Conservation (phyloP, 2,113 vertebrate genomes). For the Microtus richardsoni region DNA sequence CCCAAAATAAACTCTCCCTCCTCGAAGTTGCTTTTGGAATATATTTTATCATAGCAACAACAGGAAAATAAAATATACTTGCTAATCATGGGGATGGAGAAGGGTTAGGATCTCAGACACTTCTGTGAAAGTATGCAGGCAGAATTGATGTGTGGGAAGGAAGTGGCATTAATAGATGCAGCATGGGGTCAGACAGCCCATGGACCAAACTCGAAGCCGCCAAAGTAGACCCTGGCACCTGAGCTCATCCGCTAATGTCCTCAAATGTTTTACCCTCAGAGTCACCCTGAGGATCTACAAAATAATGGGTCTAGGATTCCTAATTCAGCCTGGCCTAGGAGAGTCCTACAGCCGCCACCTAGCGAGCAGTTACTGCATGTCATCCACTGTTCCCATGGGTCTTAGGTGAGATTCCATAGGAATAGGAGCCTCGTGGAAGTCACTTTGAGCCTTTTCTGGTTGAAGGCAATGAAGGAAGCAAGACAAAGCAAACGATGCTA, state of each 20-base stretch:
- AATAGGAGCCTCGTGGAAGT: not conserved
- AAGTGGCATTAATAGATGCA: not conserved
- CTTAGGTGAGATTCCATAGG: not conserved
- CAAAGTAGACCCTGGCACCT: not conserved
- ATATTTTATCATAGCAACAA: not conserved
- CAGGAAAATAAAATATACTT: not conserved
- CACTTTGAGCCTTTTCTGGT: not conserved
- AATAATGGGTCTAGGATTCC: not conserved
- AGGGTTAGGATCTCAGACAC: not conserved
- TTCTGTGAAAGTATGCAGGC: not conserved
- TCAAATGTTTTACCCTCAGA: accelerated
- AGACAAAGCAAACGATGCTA: not conserved
- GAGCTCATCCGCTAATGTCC: not conserved
- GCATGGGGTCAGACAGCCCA: not conserved
- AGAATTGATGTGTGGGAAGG: not conserved
- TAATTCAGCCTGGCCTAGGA: not conserved
- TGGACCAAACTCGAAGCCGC: not conserved
- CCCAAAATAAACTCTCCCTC: not conserved
- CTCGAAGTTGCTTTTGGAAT: not conserved
- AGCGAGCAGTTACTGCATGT: not conserved
- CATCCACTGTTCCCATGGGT: not conserved
- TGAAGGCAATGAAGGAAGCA: not conserved
- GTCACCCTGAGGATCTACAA: not conserved
- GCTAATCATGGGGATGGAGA: not conserved
- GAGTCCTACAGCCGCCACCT: no score